Evolutionary conservation across 2,888 invertebrate genomes (phyloP), one percentile per base, ranked within the genome.

Genomic region (Drosophila birchii): DNA sequence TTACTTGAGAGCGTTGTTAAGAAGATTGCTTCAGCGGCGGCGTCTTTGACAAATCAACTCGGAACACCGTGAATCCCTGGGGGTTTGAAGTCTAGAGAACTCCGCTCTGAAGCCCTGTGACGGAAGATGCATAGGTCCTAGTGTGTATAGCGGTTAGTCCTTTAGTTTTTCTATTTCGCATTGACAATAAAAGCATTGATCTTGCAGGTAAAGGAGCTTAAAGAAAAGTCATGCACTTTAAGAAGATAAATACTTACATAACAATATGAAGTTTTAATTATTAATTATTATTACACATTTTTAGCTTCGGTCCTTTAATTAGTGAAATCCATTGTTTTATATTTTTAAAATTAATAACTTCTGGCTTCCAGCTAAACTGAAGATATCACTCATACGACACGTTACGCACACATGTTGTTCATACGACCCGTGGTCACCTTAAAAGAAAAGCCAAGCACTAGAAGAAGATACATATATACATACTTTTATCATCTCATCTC

Each of bases 21-120:
- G 59, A 51, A 76, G 76, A 75, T 69, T 63, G 76, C 69, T 58
- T n/a, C 43, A 51, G 39, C n/a, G 38, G 26, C 71, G 20, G 47
- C 32, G 11, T 34, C 38, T 38, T 47, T 68, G 49, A 6, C 38
- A 45, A 45, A 45, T 16, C 23, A 61, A 18, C 39, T 34, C 23
- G 23, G 2, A 23, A 16, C 44, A 4, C 7, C 2, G 16, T 5
- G 16, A 45, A 16, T 16, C 16, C 45, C 23, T 16, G 5, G 45
- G 26, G 16, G 16, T 16, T 16, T 45, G 23, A 16, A 26, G 26
- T 16, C 26, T 5, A 2, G 9, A 5, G 0, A 45, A 45, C 14
- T 14, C 1, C 5, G 18, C 9, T 49, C 4, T 16, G 20, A 43
- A 12, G 8, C 8, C 8, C 4, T 20, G n/a, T 5, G 18, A 18